Evolutionary conservation across 2,797 vertebrate species (phyloP).

Genomic region (Premnoplex brunnescens): DNA sequence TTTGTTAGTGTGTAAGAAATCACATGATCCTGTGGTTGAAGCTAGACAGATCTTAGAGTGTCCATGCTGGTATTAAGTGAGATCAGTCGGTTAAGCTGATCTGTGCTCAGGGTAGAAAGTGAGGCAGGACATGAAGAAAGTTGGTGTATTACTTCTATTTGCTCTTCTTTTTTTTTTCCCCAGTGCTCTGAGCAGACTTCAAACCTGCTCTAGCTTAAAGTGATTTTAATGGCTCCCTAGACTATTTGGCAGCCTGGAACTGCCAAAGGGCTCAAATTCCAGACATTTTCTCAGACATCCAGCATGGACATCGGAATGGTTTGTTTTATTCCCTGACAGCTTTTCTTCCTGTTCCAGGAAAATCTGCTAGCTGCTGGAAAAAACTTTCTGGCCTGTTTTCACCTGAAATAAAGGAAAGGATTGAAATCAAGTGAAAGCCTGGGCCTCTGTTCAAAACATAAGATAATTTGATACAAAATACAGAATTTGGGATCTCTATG

Average conservation of each 20-base stretch:
- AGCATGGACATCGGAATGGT: neutral
- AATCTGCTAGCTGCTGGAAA: neutral
- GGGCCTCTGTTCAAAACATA: neutral
- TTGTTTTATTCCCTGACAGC: slow-evolving; percentile 28
- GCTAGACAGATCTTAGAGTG: neutral
- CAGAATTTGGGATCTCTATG: neutral
- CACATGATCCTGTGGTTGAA: neutral
- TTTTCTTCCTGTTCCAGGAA: slow-evolving; percentile 10
- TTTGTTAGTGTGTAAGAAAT: neutral
- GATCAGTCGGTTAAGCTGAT: neutral
- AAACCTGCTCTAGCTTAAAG: neutral
- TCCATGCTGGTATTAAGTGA: neutral
- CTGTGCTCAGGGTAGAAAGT: neutral
- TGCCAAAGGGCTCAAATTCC: slow-evolving; percentile 15
- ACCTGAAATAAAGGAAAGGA: neutral
- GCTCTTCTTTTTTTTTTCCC: neutral
- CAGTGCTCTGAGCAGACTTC: neutral
- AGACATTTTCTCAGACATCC: slow-evolving; percentile 28
- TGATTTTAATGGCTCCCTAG: neutral
- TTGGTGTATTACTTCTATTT: neutral
- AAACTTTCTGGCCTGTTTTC: neutral
- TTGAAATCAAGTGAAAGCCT: neutral
- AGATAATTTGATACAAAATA: neutral
- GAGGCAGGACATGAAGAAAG: neutral
- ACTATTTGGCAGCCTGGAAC: neutral